A percentile compares a stretch with the other conserved stretches of the same genome.
Evolutionary conservation across 2,888 invertebrate species (phyloP).

Genomic region (Dysmachus trigonus): DNA sequence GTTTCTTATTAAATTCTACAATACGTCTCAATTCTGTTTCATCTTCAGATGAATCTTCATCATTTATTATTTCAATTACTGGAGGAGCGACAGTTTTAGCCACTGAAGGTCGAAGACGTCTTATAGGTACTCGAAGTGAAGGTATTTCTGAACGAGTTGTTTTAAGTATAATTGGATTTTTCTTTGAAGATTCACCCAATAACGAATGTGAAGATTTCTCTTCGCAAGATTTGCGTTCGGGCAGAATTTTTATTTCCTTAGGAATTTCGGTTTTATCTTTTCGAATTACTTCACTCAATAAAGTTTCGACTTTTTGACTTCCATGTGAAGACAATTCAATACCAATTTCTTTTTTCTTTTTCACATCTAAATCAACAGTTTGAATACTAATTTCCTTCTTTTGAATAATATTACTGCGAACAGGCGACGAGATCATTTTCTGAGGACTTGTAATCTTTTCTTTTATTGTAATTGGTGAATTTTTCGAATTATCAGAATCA

Average conservation of each 20-base stretch:
- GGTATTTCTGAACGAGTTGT: not conserved
- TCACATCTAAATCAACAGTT: not conserved
- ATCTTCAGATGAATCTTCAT: not conserved
- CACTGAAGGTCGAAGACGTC: not conserved
- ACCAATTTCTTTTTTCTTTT: not conserved
- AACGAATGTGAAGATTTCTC: not conserved
- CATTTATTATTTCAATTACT: not conserved
- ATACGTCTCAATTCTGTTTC: not conserved
- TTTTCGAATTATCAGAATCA: slow-evolving; percentile 36
- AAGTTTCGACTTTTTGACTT: not conserved
- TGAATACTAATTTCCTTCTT: slow-evolving; percentile 18
- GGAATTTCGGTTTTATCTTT: not conserved
- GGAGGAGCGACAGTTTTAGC: not conserved
- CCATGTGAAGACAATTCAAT: not conserved
- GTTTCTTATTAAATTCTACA: not conserved
- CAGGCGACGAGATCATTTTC: not conserved
- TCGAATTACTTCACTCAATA: not conserved
- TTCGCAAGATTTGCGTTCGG: not conserved
- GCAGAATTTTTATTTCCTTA: not conserved
- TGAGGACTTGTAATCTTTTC: slow-evolving; percentile 4
- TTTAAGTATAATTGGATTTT: not conserved
- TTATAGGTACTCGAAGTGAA: not conserved
- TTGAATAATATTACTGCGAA: not conserved
- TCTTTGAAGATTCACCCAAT: not conserved
- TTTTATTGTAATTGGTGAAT: not conserved